A percentile compares a stretch with the other conserved stretches of the same genome.
Evolutionary conservation across 2,797 vertebrate species (phyloP).

Genomic region (Amblyopsis hoosieri): DNA sequence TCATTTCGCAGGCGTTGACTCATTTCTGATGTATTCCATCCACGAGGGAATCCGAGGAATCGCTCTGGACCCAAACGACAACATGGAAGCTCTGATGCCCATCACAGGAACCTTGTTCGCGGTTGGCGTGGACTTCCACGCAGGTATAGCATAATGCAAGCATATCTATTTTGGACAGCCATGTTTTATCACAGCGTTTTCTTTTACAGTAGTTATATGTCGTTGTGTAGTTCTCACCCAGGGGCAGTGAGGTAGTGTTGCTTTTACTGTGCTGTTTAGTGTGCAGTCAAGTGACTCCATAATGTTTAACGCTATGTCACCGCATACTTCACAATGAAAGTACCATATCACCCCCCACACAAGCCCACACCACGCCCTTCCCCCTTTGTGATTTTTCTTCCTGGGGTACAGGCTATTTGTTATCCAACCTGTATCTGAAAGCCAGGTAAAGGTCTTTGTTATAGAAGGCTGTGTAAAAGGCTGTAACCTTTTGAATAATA

Average conservation of each 20-base stretch:
- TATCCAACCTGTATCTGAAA: slow-evolving; percentile 21
- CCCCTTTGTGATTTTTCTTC: not conserved
- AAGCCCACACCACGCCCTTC: not conserved
- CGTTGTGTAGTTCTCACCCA: no score
- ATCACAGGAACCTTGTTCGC: slow-evolving; percentile 94
- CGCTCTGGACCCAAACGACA: slow-evolving; percentile 91
- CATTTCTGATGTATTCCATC: slow-evolving; percentile 97
- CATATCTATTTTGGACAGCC: no score
- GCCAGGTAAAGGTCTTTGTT: slow-evolving; percentile 17
- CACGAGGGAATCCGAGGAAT: slow-evolving; percentile 96
- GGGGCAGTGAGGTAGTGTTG: no score
- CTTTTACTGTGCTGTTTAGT: no score
- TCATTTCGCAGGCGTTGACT: slow-evolving; percentile 85
- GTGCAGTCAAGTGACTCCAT: no score
- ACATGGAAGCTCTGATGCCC: slow-evolving; percentile 94
- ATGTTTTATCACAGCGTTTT: no score
- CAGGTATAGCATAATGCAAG: slow-evolving; percentile 76
- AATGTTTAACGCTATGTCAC: no score
- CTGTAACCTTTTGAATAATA: slow-evolving; percentile 50
- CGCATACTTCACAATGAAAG: no score
- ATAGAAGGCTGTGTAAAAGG: not conserved
- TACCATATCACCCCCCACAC: not conserved
- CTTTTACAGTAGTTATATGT: no score
- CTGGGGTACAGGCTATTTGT: slow-evolving; percentile 8
- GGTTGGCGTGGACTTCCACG: slow-evolving; percentile 97